These are phyloP conservation scores for Triops cancriformis DNA, from an alignment of 1,140 invertebrate genomes.

Conservation along the genomic window DNA sequence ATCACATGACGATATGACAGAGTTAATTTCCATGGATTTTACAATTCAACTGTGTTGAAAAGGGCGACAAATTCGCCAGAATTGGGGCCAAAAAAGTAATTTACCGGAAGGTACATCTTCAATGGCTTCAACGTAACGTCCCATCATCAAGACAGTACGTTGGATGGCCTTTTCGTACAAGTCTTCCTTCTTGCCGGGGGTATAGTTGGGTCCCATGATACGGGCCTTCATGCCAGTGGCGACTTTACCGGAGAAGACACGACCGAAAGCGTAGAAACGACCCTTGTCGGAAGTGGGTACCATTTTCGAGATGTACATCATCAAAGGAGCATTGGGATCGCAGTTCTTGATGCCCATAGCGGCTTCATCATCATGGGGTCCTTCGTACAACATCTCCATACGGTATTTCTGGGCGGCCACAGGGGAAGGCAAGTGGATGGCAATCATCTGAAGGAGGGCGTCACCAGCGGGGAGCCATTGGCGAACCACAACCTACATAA, in stretches of 20 bases:
- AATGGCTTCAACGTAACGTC: slow-evolving; percentile 97
- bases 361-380: slow-evolving; percentile 93
- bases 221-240: slow-evolving; percentile 90
- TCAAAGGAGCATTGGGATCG: slow-evolving; percentile 90
- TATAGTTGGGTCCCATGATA: slow-evolving; percentile 97
- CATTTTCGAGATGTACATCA: slow-evolving; percentile 99
- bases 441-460: slow-evolving; percentile 99
- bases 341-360: slow-evolving; percentile 85
- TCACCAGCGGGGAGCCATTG: slow-evolving; percentile 99
- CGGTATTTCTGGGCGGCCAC: slow-evolving; percentile 98
- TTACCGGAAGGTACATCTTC: slow-evolving; percentile 95
- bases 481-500: slow-evolving; percentile 79
- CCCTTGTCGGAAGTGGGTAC: slow-evolving; percentile 99
- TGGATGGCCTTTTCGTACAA: slow-evolving; percentile 98
- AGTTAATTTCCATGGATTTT: slow-evolving; percentile 20
- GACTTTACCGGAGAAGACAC: slow-evolving; percentile 95
- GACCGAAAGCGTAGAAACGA: slow-evolving; percentile 98
- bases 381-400: slow-evolving; percentile 98
- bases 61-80: too few species aligned
- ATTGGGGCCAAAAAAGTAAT: slow-evolving; percentile 21
- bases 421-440: slow-evolving; percentile 97
- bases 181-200: slow-evolving; percentile 98
- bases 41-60: too few species aligned
- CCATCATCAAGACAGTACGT: slow-evolving; percentile 99
- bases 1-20: background rate